Evolutionary conservation across 2,888 invertebrate genomes (phyloP).

Genomic region (Junonia oenone): DNA sequence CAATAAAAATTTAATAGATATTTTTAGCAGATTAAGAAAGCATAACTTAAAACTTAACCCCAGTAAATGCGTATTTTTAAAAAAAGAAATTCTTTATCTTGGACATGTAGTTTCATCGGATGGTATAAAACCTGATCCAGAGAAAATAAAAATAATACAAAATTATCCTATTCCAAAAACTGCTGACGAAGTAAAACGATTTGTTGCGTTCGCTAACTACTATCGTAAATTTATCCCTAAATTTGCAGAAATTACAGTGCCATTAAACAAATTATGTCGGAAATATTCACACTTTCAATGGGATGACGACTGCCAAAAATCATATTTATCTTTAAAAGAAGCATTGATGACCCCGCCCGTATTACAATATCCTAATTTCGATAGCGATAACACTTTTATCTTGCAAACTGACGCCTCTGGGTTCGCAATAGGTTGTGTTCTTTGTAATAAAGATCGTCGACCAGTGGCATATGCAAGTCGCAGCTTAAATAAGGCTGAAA

Average conservation of each 20-base stretch:
- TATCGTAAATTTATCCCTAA: conserved; percentile 20
- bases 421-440: conserved; percentile 20
- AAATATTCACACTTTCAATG: conserved; percentile 16
- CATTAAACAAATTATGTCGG: conserved; percentile 12
- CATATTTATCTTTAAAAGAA: conserved; percentile 18
- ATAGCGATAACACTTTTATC: conserved; percentile 19
- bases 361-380: conserved; percentile 22
- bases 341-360: conserved; percentile 9
- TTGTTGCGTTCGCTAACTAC: conserved; percentile 19
- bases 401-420: conserved; percentile 24
- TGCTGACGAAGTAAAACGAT: conserved; percentile 18
- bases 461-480: conserved; percentile 29
- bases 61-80: neutral
- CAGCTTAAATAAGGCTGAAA: conserved; percentile 26
- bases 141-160: conserved; percentile 9
- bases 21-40: no score
- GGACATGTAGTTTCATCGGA: conserved; percentile 17
- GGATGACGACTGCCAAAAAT: conserved; percentile 4
- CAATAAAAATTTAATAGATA: no score
- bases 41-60: no score
- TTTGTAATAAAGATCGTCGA: conserved; percentile 20
- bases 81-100: conserved; percentile 16
- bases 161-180: conserved; percentile 19
- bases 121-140: conserved; percentile 18
- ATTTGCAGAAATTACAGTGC: conserved; percentile 15